phyloP scores from a whole-genome alignment of 2,113 vertebrate species.

The Cryptomyrus ogoouensis region DNA sequence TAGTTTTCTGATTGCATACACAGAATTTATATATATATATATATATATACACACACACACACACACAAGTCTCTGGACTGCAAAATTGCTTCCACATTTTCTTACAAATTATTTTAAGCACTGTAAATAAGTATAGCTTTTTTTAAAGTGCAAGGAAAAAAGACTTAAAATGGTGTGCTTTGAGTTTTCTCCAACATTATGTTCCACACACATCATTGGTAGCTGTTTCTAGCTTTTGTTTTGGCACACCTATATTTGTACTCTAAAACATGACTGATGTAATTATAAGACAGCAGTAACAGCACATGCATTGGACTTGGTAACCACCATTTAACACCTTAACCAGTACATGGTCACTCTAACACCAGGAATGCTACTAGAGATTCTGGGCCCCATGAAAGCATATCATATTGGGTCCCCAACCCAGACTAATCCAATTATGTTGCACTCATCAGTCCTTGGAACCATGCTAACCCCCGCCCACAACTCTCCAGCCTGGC shows the following conservation, averaged over 20 bases:
- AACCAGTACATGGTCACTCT: not conserved
- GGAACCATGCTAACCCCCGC: too few species aligned
- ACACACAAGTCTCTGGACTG: not conserved
- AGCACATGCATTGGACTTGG: not conserved
- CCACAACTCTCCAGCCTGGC: too few species aligned
- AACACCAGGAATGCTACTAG: not conserved
- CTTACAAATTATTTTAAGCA: not conserved
- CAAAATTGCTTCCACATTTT: not conserved
- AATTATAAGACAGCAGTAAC: not conserved
- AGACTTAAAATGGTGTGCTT: not conserved
- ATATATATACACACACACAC: too few species aligned
- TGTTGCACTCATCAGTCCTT: not conserved
- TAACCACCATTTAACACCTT: not conserved
- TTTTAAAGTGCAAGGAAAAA: not conserved
- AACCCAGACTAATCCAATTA: not conserved
- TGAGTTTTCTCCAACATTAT: not conserved
- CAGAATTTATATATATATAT: too few species aligned
- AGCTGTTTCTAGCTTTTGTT: not conserved
- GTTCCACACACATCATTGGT: not conserved
- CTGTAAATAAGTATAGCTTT: not conserved
- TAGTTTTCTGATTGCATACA: not conserved
- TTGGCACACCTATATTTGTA: not conserved
- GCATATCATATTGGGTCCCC: not conserved
- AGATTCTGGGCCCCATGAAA: not conserved
- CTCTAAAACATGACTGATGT: not conserved